Conservation (phyloP, 2,888 invertebrate genomes). For the Crematogaster levior region DNA sequence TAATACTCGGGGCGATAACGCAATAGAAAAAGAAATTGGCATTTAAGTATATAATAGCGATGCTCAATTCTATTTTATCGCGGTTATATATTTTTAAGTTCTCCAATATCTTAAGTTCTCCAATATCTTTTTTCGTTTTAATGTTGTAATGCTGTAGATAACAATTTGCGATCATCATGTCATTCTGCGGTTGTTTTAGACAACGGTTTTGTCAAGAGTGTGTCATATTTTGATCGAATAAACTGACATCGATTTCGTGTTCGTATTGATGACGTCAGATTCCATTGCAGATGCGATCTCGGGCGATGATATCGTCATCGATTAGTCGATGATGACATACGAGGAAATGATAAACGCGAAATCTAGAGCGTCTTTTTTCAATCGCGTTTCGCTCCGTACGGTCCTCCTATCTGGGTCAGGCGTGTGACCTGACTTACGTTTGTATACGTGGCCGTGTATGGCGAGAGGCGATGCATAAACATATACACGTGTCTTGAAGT, state of each 20-base stretch:
- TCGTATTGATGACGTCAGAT: neutral
- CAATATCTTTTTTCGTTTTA: neutral
- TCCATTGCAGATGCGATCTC: neutral
- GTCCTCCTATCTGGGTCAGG: constrained; percentile 74
- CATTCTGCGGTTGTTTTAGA: neutral
- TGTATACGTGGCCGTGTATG: constrained; percentile 44
- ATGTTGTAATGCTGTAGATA: neutral
- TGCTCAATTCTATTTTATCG: neutral
- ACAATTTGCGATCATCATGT: neutral
- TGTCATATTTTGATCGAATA: neutral
- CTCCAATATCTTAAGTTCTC: neutral
- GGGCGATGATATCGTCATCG: neutral
- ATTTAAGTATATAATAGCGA: neutral
- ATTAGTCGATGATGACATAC: constrained; percentile 46
- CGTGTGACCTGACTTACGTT: constrained; percentile 72
- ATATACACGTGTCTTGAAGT: constrained; percentile 33
- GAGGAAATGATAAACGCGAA: constrained; percentile 67
- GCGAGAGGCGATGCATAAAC: constrained; percentile 36
- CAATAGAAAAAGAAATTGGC: neutral
- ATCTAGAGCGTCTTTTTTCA: constrained; percentile 72
- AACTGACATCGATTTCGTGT: neutral
- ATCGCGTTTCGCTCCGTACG: constrained; percentile 68
- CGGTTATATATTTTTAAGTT: neutral
- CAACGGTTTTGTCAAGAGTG: neutral
- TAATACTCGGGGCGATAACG: neutral